Evolutionary conservation across 2,113 vertebrate species (phyloP), one percentile per base, ranked within the genome.

Genomic region (Xiphophorus maculatus): DNA sequence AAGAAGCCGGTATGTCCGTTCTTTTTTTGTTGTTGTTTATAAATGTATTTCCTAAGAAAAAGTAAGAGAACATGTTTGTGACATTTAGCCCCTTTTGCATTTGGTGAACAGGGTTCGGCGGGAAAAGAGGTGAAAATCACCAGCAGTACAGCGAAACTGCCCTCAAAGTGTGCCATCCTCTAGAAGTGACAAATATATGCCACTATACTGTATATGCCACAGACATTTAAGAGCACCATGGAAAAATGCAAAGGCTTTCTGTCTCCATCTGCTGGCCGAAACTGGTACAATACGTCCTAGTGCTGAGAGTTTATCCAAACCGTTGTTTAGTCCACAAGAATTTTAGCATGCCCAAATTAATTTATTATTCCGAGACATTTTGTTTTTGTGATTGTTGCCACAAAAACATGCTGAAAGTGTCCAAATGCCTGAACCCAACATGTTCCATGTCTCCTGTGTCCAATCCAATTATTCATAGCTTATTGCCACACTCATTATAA

Each of bases 1-100:
- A 95, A 94, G 84, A 97, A 95, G 93, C 62, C 81, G 33, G 96
- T 97, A 87, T 95, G 96, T 42, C 40, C 12, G 1, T 92, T 9
- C 9, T 0, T 72, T 25, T 27, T 60, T 40, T 3, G 1, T 19
- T n/a, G 3, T 27, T 42, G 15, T 25, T 19, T 25, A 22, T 35
- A 5, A 12, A 37, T 15, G 14, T 42, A 5, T 42, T 42, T 42
- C 40, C 40, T 42, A 42, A 42, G 14, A 42, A 42, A 15, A 15
- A 15, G 40, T 32, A 19, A 65, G 7, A 9, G 25, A 65, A 22
- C 13, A 11, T 25, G 19, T 62, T 44, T 29, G 51, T 3, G 28
- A 27, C 13, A 37, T 11, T 69, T 66, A 58, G 27, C 74, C 33
- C 9, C 13, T 71, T 37, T 5, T 86, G 29, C 6, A 27, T 67